Conservation (phyloP, 92 coral and sea anemone species). For the Porites cylindrica region DNA sequence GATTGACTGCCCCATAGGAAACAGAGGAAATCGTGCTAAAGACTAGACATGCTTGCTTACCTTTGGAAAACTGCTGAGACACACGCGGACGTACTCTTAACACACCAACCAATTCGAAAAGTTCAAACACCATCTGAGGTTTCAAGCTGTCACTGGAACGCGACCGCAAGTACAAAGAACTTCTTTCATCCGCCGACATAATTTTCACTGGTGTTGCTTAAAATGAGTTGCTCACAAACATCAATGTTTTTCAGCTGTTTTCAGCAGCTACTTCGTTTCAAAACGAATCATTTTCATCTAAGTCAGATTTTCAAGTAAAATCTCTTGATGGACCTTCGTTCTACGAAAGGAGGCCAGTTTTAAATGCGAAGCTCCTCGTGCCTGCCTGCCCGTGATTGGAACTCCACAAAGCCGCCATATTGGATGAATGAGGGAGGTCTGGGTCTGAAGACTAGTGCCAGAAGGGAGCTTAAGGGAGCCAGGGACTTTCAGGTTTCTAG, state of each 20-base stretch:
- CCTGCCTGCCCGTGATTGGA: background rate
- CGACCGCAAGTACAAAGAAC: background rate
- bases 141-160: background rate
- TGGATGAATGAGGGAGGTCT: conserved; percentile 3
- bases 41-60: conserved; percentile 11
- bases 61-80: conserved; percentile 19
- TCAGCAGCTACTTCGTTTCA: background rate
- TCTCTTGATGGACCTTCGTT: background rate
- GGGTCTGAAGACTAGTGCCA: background rate
- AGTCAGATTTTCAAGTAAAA: background rate
- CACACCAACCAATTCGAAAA: conserved; percentile 83
- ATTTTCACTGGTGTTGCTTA: no score
- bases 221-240: background rate
- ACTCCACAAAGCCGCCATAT: conserved; percentile 20
- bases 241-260: background rate
- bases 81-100: conserved; percentile 76
- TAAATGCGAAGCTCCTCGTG: background rate
- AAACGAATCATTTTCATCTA: background rate
- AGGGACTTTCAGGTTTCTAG: no score
- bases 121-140: conserved; percentile 56
- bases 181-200: background rate
- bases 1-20: no score
- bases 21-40: background rate
- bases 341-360: background rate
- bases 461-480: background rate